Percentiles rank a stretch among this genome's conserved stretches.
phyloP scores from a whole-genome alignment of 2,113 vertebrate genomes.

The Acrocephalus kingi region DNA sequence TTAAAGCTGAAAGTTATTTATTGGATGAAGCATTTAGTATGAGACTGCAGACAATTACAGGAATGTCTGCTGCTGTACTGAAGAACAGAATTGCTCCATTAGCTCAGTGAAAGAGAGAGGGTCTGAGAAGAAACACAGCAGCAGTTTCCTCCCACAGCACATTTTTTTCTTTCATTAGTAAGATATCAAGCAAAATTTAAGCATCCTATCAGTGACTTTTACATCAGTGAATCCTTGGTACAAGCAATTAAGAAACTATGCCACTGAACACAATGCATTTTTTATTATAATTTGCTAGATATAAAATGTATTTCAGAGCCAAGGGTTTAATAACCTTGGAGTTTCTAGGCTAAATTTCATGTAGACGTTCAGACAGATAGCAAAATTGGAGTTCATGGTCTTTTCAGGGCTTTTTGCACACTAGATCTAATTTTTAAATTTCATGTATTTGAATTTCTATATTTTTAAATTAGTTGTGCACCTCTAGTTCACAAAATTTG shows the following conservation, averaged over 20 bases:
- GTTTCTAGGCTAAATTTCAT: not conserved
- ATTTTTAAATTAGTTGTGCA: not conserved
- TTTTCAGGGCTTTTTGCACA: not conserved
- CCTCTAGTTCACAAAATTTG: not conserved
- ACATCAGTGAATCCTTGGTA: not conserved
- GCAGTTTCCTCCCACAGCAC: not conserved
- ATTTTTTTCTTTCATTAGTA: not conserved
- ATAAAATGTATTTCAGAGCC: not conserved
- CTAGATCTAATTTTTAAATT: not conserved
- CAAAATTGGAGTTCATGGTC: not conserved
- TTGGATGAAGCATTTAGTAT: constrained; percentile 17
- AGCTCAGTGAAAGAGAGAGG: not conserved
- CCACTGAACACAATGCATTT: not conserved
- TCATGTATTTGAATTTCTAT: not conserved
- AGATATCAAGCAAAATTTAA: not conserved
- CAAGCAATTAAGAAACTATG: not conserved
- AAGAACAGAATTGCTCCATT: not conserved
- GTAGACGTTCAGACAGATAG: not conserved
- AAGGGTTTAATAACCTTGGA: not conserved
- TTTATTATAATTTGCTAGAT: not conserved
- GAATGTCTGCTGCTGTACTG: not conserved
- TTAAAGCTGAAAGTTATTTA: constrained; percentile 35
- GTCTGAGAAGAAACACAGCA: not conserved
- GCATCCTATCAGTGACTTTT: not conserved
- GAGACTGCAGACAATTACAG: constrained; percentile 32